Conservation (phyloP, 2,797 vertebrate species). For the Lindbergichthys nudifrons region DNA sequence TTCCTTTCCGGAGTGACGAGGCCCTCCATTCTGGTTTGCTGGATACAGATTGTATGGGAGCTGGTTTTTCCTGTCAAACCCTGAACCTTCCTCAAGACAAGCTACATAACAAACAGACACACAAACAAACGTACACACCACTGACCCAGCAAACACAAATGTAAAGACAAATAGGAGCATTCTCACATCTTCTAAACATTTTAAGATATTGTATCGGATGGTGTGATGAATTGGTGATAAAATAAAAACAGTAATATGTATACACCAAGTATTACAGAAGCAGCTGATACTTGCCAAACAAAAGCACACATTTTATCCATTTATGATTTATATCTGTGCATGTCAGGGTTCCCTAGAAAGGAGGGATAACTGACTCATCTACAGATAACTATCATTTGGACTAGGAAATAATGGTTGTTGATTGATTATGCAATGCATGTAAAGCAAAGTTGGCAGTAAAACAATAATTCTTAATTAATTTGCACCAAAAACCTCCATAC, state of each 20-base stretch:
- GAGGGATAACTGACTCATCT: background rate
- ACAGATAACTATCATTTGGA: background rate
- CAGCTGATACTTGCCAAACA: constrained; percentile 2
- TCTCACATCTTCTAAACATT: background rate
- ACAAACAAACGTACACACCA: background rate
- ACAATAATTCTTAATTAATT: no score
- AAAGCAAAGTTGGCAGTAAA: background rate
- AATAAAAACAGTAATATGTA: background rate
- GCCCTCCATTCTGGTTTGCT: constrained; percentile 68
- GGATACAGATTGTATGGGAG: constrained; percentile 65
- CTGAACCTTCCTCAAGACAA: constrained; percentile 55
- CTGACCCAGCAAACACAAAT: background rate
- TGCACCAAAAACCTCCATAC: no score
- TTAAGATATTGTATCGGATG: background rate
- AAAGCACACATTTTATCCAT: background rate
- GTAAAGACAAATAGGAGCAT: background rate
- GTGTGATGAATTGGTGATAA: background rate
- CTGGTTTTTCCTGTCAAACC: constrained; percentile 85
- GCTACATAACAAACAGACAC: constrained; percentile 18
- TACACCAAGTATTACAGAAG: background rate
- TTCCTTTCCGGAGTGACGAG: constrained; percentile 52
- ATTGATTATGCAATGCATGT: background rate
- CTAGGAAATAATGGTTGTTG: background rate
- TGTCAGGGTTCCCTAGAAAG: constrained; percentile 10
- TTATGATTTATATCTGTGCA: constrained; percentile 1